Conservation (phyloP, 2,888 invertebrate species). For the Aproaerema taeniolella region DNA sequence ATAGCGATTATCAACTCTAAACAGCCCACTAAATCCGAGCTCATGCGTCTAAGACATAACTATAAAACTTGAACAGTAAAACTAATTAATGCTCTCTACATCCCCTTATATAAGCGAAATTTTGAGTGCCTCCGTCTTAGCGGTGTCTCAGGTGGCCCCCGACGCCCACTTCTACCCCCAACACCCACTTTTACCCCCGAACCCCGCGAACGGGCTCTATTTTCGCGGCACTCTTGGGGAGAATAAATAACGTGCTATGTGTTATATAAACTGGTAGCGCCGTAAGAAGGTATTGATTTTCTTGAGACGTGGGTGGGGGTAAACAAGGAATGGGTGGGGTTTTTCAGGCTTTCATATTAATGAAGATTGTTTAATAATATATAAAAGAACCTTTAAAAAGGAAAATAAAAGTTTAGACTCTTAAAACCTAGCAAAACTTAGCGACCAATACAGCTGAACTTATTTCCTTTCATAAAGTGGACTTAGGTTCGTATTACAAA, state of each 20-base stretch:
- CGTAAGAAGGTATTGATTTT: constrained; percentile 25
- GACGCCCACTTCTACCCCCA: constrained; percentile 7
- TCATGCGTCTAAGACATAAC: constrained; percentile 20
- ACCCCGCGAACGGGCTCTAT: constrained; percentile 37
- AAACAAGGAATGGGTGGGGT: neutral
- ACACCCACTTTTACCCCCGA: neutral
- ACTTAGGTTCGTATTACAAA: too few relatives aligned
- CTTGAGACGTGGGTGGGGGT: constrained; percentile 13
- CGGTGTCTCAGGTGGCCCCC: constrained; percentile 46
- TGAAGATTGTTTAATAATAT: too few relatives aligned
- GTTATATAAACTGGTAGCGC: constrained; percentile 1
- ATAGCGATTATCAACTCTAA: too few relatives aligned
- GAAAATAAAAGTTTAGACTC: too few relatives aligned
- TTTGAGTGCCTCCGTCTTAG: constrained; percentile 52
- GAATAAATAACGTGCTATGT: constrained; percentile 37
- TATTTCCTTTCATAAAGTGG: too few relatives aligned
- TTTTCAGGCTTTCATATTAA: too few relatives aligned
- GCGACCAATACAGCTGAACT: too few relatives aligned
- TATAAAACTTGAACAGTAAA: constrained; percentile 36
- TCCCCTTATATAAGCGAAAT: constrained; percentile 45
- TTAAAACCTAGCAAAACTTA: too few relatives aligned
- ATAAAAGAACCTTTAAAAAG: too few relatives aligned
- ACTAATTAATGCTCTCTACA: constrained; percentile 45
- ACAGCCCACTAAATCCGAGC: constrained; percentile 8
- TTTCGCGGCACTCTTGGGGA: constrained; percentile 40